These are phyloP conservation scores for Poecile atricapillus DNA, from an alignment of 2,113 vertebrate genomes.

Conservation along the genomic window DNA sequence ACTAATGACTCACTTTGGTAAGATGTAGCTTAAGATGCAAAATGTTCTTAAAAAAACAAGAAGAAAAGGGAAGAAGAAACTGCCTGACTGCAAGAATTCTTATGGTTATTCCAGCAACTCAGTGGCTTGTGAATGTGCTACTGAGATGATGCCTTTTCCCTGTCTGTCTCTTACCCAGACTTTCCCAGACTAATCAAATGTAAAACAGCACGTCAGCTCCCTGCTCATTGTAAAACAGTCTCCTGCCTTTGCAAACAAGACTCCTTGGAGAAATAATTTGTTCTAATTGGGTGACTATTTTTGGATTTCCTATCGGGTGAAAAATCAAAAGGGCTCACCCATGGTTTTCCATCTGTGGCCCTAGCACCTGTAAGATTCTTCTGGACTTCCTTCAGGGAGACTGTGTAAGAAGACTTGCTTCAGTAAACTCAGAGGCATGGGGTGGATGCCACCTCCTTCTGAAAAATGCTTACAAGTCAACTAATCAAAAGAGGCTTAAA, in stretches of 20 bases:
- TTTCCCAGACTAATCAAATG: neutral
- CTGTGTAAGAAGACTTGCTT: neutral
- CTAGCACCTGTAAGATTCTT: neutral
- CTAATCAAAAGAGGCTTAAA: constrained; percentile 39
- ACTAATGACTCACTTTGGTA: neutral
- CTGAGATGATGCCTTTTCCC: neutral
- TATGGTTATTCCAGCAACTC: neutral
- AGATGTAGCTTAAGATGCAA: neutral
- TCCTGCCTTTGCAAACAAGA: neutral
- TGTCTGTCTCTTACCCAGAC: neutral
- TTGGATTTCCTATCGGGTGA: neutral
- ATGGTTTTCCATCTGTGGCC: neutral
- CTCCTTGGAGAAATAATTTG: neutral
- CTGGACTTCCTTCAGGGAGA: neutral
- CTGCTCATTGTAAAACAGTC: neutral
- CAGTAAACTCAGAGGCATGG: neutral
- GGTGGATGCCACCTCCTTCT: neutral
- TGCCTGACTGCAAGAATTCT: neutral
- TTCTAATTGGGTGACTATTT: neutral
- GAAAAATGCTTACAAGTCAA: neutral
- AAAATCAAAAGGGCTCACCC: neutral
- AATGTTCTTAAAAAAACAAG: neutral
- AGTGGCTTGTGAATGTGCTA: neutral
- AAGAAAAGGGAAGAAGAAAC: constrained; percentile 17
- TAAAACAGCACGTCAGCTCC: neutral